phyloP scores from a whole-genome alignment of 2,797 vertebrate genomes.

The Enteromius trimaculatus region DNA sequence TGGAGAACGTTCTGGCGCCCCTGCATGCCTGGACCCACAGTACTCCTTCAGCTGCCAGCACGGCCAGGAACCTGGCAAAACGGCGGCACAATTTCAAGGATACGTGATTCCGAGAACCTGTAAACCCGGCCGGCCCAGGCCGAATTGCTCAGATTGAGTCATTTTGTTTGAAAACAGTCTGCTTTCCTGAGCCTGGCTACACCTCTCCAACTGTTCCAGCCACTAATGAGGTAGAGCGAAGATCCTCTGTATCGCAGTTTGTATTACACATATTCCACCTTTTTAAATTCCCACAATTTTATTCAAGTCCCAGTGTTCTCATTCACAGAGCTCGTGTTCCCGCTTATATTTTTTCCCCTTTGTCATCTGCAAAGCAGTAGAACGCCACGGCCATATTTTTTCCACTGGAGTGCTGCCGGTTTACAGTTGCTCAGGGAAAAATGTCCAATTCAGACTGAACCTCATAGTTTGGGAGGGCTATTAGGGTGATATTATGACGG shows the following conservation, averaged over 20 bases:
- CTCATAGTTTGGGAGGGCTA: slow-evolving; percentile 12
- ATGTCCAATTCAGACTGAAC: not conserved
- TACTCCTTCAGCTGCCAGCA: slow-evolving; percentile 77
- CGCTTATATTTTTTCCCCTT: not conserved
- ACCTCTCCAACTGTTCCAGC: slow-evolving; percentile 53
- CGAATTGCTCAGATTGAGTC: slow-evolving; percentile 51
- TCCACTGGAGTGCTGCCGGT: slow-evolving; percentile 6
- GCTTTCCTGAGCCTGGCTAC: slow-evolving; percentile 27
- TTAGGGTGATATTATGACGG: slow-evolving; percentile 22
- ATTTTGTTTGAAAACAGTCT: slow-evolving; percentile 48
- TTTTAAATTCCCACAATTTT: slow-evolving; percentile 21
- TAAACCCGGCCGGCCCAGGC: slow-evolving; percentile 34
- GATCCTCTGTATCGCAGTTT: slow-evolving; percentile 36
- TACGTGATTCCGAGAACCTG: slow-evolving; percentile 44
- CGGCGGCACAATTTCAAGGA: slow-evolving; percentile 52
- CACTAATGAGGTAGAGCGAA: slow-evolving; percentile 44
- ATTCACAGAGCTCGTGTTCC: slow-evolving; percentile 37
- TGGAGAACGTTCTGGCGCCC: slow-evolving; percentile 64
- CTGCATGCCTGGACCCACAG: slow-evolving; percentile 78
- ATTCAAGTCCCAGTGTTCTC: slow-evolving; percentile 12
- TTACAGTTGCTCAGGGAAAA: slow-evolving; percentile 33
- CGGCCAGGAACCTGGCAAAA: slow-evolving; percentile 56
- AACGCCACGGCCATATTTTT: slow-evolving; percentile 22
- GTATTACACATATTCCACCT: slow-evolving; percentile 28
- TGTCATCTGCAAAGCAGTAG: slow-evolving; percentile 31